Evolutionary conservation across 2,113 vertebrate genomes (phyloP).

Genomic region (Tragelaphus imberbis): DNA sequence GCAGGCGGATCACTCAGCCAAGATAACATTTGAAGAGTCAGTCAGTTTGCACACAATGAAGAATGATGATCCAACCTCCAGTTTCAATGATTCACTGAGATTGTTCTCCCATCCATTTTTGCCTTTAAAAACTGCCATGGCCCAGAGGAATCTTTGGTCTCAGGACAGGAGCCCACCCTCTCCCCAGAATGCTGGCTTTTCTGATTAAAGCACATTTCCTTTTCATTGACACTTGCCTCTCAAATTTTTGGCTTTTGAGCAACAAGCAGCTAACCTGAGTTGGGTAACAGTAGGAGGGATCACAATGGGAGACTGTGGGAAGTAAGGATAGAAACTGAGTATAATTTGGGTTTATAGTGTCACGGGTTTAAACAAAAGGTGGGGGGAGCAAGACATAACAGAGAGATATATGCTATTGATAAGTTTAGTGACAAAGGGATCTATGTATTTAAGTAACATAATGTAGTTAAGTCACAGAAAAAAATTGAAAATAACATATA

Average conservation of each 20-base stretch:
- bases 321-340: neutral
- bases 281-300: neutral
- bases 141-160: neutral
- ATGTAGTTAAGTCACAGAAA: neutral
- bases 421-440: neutral
- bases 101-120: neutral
- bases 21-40: neutral
- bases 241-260: neutral
- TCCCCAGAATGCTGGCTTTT: neutral
- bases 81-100: neutral
- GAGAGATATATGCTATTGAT: neutral
- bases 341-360: accelerated
- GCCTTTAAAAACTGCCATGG: neutral
- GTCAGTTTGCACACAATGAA: neutral
- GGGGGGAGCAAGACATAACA: neutral
- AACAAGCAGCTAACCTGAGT: neutral
- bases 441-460: neutral
- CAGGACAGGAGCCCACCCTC: neutral
- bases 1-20: neutral
- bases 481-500: neutral
- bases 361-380: neutral
- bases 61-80: neutral
- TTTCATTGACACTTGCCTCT: neutral
- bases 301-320: neutral
- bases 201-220: neutral